A percentile compares a stretch with the other conserved stretches of the same genome.
These are phyloP conservation scores for Cairina moschata DNA, from an alignment of 2,113 vertebrate genomes.

Conservation along the genomic window DNA sequence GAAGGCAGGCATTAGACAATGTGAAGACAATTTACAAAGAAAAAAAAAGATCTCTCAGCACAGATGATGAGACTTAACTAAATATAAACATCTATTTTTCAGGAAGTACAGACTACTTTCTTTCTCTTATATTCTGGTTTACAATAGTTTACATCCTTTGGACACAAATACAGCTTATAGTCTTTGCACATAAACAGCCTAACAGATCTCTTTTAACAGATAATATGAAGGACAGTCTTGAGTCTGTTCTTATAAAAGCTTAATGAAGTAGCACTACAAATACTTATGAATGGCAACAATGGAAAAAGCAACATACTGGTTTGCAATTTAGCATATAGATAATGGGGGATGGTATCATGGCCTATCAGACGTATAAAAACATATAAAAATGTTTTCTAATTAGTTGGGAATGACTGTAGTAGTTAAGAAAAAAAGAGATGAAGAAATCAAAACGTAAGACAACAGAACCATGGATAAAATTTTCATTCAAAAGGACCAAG, in stretches of 20 bases:
- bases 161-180: neutral
- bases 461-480: neutral
- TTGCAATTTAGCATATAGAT: neutral
- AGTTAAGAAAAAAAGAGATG: neutral
- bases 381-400: neutral
- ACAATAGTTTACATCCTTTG: neutral
- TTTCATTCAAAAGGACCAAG: neutral
- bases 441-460: neutral
- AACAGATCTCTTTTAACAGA: neutral
- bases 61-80: neutral
- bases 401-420: neutral
- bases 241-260: neutral
- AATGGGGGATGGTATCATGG: neutral
- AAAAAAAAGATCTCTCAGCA: neutral
- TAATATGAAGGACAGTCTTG: neutral
- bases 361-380: neutral
- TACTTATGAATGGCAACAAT: neutral
- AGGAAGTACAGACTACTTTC: neutral
- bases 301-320: neutral
- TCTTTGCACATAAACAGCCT: neutral
- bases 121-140: neutral
- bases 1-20: neutral
- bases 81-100: neutral
- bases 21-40: neutral
- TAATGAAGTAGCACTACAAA: neutral